These are phyloP conservation scores for Porites divaricata DNA, from an alignment of 92 coral and sea anemone species.

Conservation along the genomic window DNA sequence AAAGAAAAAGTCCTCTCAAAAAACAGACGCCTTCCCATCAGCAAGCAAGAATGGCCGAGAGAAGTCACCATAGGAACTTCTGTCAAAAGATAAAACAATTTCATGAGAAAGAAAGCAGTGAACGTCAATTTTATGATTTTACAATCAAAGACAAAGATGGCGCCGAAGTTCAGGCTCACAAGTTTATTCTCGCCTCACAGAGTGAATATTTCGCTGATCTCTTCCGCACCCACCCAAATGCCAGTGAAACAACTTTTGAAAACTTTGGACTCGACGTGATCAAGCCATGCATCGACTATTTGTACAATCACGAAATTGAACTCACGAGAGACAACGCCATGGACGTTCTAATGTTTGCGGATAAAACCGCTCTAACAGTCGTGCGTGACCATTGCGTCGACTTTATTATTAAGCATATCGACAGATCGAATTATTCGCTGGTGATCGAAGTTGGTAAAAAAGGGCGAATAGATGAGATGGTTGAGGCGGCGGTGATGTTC, in stretches of 20 bases:
- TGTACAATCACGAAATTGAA: background rate
- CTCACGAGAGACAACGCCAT: background rate
- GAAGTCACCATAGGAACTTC: background rate
- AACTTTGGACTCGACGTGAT: conserved; percentile 4
- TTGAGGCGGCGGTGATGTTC: background rate
- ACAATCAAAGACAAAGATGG: conserved; percentile 22
- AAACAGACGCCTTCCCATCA: too few relatives aligned
- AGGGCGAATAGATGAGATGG: background rate
- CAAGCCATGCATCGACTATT: conserved; percentile 4
- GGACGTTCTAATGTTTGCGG: conserved; percentile 12
- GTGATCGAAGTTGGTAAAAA: conserved; percentile 2
- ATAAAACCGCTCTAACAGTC: background rate
- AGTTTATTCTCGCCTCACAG: conserved; percentile 18
- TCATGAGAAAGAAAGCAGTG: background rate
- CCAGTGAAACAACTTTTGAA: conserved; percentile 13
- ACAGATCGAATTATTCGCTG: background rate
- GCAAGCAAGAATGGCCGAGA: background rate
- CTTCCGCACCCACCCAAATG: conserved; percentile 1
- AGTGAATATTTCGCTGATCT: conserved; percentile 17
- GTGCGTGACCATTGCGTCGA: background rate
- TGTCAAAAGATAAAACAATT: background rate
- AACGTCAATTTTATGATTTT: conserved; percentile 16
- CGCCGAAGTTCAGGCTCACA: background rate
- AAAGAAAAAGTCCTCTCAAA: too few relatives aligned
- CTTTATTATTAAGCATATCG: conserved; percentile 4